Evolutionary conservation across 64 coral and sea anemone genomes (phyloP).

Genomic region (Pachyseris speciosa): DNA sequence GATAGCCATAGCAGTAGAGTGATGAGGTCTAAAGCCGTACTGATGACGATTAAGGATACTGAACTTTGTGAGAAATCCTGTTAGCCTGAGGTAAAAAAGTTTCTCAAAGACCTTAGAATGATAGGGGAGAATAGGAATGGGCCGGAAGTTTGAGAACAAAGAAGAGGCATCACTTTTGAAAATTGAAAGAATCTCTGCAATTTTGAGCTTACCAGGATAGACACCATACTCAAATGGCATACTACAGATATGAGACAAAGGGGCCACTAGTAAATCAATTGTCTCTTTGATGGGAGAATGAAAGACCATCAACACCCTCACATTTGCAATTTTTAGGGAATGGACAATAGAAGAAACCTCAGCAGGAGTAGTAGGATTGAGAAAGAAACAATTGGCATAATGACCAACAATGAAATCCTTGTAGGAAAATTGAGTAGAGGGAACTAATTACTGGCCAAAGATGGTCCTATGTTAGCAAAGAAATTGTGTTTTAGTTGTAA

Average conservation of each 20-base stretch:
- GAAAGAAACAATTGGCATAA: too few species aligned
- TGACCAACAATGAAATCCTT: too few species aligned
- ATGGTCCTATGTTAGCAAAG: too few species aligned
- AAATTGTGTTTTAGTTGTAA: too few species aligned
- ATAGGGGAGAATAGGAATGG: conserved; percentile 12
- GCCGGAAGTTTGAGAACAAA: conserved; percentile 13
- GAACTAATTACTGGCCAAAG: too few species aligned
- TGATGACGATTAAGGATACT: not conserved
- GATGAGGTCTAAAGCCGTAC: too few species aligned
- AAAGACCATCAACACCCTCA: not conserved
- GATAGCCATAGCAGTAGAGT: conserved; percentile 27
- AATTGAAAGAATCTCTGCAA: not conserved
- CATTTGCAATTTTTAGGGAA: not conserved
- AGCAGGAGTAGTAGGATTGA: too few species aligned
- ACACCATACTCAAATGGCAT: not conserved
- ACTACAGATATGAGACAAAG: conserved; percentile 10
- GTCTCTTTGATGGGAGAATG: not conserved
- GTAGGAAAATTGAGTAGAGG: too few species aligned
- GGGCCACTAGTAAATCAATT: not conserved
- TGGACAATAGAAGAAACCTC: not conserved
- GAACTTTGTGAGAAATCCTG: not conserved
- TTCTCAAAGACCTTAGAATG: conserved; percentile 24
- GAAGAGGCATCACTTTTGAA: not conserved
- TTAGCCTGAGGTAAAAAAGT: not conserved
- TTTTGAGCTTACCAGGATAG: conserved; percentile 30